A percentile compares a stretch with the other conserved stretches of the same genome.
phyloP scores from a whole-genome alignment of 2,113 vertebrate genomes.

The Eidolon helvum region DNA sequence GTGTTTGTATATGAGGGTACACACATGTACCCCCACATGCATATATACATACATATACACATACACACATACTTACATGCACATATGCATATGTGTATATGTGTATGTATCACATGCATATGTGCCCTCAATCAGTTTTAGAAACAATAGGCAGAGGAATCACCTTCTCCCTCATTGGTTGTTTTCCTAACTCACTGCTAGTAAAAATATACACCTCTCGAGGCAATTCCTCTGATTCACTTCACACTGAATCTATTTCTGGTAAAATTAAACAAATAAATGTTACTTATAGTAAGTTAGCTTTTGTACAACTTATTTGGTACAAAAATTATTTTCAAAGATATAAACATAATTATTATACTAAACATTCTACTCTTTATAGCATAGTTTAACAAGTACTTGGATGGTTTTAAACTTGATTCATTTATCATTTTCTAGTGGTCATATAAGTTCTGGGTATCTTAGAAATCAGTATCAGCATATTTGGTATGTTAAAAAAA shows the following conservation, averaged over 20 bases:
- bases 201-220: background rate
- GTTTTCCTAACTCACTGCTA: background rate
- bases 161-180: background rate
- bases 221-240: background rate
- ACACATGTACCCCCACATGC: background rate
- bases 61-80: background rate
- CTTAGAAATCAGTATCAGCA: background rate
- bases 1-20: background rate
- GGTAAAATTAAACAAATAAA: background rate
- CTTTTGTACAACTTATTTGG: background rate
- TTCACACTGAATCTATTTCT: background rate
- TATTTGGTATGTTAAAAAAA: background rate
- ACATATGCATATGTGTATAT: background rate
- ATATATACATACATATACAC: background rate
- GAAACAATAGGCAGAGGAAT: background rate
- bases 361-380: background rate
- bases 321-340: background rate
- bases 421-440: background rate
- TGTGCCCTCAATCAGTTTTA: background rate
- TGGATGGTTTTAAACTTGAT: background rate
- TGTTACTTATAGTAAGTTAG: background rate
- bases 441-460: background rate
- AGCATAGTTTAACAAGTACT: background rate
- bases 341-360: background rate
- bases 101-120: background rate